Evolutionary conservation across 2,888 invertebrate species (phyloP).

Genomic region (Nomada hirtipes): DNA sequence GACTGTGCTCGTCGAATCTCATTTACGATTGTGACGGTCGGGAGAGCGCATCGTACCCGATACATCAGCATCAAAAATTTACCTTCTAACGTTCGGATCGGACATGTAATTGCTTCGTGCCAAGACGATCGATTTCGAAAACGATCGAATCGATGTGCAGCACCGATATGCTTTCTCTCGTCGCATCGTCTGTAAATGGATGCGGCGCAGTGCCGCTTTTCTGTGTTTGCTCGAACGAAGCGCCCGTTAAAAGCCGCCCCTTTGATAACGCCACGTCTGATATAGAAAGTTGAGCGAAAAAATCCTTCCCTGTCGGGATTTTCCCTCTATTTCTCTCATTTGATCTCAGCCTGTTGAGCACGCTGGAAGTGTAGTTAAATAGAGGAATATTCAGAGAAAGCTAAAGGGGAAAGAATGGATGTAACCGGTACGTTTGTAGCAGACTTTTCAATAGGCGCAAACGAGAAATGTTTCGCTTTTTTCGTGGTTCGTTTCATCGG

Average conservation of each 20-base stretch:
- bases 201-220: slow-evolving; percentile 42
- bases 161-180: slow-evolving; percentile 50
- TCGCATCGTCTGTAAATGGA: slow-evolving; percentile 53
- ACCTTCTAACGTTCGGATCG: neutral
- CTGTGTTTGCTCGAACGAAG: slow-evolving; percentile 35
- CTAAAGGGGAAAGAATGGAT: neutral
- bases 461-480: slow-evolving; percentile 5
- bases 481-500: slow-evolving; percentile 16
- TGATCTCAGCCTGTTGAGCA: neutral
- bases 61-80: neutral
- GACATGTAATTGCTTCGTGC: slow-evolving; percentile 23
- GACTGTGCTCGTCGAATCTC: slow-evolving; percentile 35
- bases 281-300: slow-evolving; percentile 28
- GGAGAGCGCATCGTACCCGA: slow-evolving; percentile 2
- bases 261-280: slow-evolving; percentile 24
- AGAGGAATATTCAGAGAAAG: neutral
- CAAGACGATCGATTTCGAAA: slow-evolving; percentile 38
- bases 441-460: slow-evolving; percentile 2
- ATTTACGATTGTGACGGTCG: slow-evolving; percentile 32
- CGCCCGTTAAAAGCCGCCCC: slow-evolving; percentile 13
- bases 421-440: neutral
- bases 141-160: slow-evolving; percentile 18
- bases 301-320: neutral
- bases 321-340: no score
- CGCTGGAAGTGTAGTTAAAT: slow-evolving; percentile 12